These are phyloP conservation scores for Tamias sibiricus DNA, from an alignment of 2,113 vertebrate species.

Conservation along the genomic window DNA sequence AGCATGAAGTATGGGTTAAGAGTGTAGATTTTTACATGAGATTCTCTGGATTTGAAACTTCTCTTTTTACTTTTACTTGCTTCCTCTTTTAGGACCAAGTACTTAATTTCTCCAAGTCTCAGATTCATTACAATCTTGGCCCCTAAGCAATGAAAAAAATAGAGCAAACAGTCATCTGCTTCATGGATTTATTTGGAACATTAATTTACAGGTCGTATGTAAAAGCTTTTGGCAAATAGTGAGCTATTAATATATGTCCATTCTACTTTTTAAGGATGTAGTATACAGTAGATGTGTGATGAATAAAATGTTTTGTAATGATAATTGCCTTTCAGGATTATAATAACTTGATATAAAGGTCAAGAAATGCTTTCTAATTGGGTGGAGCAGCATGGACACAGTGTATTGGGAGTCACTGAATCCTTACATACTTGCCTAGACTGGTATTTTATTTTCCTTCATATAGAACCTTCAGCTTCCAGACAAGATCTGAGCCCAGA, in stretches of 20 bases:
- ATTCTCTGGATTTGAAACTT: background rate
- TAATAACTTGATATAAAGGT: background rate
- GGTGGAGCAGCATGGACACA: background rate
- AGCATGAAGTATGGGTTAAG: background rate
- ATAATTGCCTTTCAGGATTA: background rate
- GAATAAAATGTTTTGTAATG: background rate
- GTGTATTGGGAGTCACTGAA: background rate
- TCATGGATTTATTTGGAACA: background rate
- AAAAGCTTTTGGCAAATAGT: background rate
- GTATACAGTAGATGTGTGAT: background rate
- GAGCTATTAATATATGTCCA: background rate
- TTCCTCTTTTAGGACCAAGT: background rate
- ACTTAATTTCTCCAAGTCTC: background rate
- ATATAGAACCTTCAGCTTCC: background rate
- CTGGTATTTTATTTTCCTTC: background rate
- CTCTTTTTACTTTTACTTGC: background rate
- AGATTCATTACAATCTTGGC: background rate
- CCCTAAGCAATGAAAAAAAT: background rate
- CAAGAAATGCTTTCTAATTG: background rate
- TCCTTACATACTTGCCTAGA: background rate
- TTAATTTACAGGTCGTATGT: background rate
- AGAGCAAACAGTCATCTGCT: background rate
- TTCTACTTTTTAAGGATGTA: background rate
- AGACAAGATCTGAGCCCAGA: background rate
- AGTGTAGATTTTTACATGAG: background rate